A percentile compares a stretch with the other conserved stretches of the same genome.
These are phyloP conservation scores for Sceloporus undulatus DNA, from an alignment of 2,113 vertebrate genomes.

Conservation along the genomic window DNA sequence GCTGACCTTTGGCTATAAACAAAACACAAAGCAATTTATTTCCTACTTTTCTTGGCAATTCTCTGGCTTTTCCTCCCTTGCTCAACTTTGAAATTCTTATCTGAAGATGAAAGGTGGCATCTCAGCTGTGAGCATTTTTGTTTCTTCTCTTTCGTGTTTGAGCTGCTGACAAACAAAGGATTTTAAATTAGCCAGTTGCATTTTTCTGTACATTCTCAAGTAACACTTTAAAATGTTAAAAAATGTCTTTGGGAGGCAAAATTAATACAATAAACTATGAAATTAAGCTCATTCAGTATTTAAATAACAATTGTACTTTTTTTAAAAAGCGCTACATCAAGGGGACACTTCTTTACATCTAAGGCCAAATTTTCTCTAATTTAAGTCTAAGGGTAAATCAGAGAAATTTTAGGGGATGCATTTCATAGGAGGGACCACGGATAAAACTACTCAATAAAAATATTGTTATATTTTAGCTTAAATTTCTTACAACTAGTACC, in stretches of 20 bases:
- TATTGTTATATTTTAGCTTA: background rate
- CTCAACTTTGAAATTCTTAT: slow-evolving; percentile 6
- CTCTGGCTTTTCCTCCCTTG: slow-evolving; percentile 64
- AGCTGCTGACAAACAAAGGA: slow-evolving; percentile 60
- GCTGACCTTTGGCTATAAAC: slow-evolving; percentile 2
- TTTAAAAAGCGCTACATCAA: background rate
- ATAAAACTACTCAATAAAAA: no score
- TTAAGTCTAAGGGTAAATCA: no score
- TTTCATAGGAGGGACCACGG: no score
- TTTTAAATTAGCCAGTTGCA: slow-evolving; percentile 52
- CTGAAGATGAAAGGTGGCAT: slow-evolving; percentile 21
- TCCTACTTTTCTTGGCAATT: slow-evolving; percentile 61
- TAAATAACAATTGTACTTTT: slow-evolving; percentile 2
- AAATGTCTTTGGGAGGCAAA: background rate
- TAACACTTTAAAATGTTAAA: background rate
- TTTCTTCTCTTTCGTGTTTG: slow-evolving; percentile 49
- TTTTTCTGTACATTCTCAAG: background rate
- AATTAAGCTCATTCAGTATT: background rate
- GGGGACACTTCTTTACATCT: no score
- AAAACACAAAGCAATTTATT: slow-evolving; percentile 52
- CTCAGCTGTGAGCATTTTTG: slow-evolving; percentile 21
- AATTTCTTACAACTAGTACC: no score
- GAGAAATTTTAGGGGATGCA: no score
- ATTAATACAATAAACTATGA: background rate
- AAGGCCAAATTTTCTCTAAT: no score